Evolutionary conservation across 1,140 invertebrate species (phyloP).

Genomic region (Aphaenogaster ashmeadi): DNA sequence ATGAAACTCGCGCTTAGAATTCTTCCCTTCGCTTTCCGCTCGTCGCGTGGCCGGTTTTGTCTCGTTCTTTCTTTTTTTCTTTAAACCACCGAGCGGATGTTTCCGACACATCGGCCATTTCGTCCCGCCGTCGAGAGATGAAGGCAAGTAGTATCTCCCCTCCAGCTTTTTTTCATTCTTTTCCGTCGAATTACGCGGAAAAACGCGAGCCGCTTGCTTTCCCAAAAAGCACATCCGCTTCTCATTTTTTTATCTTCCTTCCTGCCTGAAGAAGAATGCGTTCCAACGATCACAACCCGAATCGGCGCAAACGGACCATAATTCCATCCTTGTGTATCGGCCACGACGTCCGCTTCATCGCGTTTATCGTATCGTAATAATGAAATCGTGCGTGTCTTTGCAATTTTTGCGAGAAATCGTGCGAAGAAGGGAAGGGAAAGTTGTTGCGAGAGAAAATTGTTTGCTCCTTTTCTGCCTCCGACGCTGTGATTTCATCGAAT

Average conservation of each 20-base stretch:
- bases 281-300: neutral
- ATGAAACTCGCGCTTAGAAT: neutral
- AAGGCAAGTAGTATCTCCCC: neutral
- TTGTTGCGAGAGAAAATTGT: neutral
- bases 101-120: slow-evolving; percentile 23
- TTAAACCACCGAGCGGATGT: neutral
- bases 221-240: slow-evolving; percentile 24
- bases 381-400: neutral
- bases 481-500: neutral
- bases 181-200: slow-evolving; percentile 29
- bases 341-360: neutral
- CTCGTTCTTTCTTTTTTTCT: neutral
- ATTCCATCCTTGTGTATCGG: neutral
- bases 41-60: neutral
- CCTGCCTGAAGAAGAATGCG: slow-evolving; percentile 1
- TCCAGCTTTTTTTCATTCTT: neutral
- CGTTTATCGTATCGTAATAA: neutral
- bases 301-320: neutral
- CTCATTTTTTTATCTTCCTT: neutral
- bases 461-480: neutral
- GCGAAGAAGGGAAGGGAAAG: neutral
- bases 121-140: slow-evolving; percentile 1
- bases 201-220: slow-evolving; percentile 3
- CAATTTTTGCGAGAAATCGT: neutral
- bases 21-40: neutral